phyloP scores from a whole-genome alignment of 2,797 vertebrate genomes.

The Mormyrus proboscirostris region DNA sequence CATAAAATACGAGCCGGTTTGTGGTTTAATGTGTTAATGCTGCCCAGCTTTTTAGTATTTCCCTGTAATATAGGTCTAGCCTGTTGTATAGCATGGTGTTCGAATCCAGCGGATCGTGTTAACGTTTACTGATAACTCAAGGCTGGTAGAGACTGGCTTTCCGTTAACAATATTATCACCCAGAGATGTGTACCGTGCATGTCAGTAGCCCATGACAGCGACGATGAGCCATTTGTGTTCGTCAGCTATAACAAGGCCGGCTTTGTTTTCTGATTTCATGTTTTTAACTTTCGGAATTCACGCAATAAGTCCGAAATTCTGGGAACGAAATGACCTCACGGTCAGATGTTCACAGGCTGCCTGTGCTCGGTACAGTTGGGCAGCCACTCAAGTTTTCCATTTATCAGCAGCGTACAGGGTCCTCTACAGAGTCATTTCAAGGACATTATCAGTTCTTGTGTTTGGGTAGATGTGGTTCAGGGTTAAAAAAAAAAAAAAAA shows the following conservation, averaged over 20 bases:
- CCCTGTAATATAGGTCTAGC: background rate
- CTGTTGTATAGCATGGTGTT: background rate
- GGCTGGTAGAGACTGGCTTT: background rate
- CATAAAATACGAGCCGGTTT: background rate
- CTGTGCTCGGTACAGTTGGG: background rate
- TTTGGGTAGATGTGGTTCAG: background rate
- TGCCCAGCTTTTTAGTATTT: background rate
- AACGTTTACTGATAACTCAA: background rate
- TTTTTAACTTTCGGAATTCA: background rate
- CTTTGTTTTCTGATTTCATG: background rate
- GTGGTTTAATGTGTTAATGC: background rate
- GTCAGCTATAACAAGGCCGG: background rate
- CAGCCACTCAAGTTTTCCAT: background rate
- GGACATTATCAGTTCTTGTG: background rate
- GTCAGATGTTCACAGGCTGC: background rate
- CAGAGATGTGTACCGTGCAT: background rate
- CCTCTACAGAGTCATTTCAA: background rate
- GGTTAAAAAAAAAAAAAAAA: background rate
- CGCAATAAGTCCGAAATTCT: background rate
- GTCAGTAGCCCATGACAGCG: background rate
- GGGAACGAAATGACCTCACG: background rate
- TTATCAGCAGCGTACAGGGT: background rate
- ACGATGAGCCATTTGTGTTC: background rate
- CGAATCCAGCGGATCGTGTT: background rate
- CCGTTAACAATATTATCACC: background rate